A percentile compares a stretch with the other conserved stretches of the same genome.
Evolutionary conservation across 2,113 vertebrate genomes (phyloP).

Genomic region (Malurus alboscapulatus): DNA sequence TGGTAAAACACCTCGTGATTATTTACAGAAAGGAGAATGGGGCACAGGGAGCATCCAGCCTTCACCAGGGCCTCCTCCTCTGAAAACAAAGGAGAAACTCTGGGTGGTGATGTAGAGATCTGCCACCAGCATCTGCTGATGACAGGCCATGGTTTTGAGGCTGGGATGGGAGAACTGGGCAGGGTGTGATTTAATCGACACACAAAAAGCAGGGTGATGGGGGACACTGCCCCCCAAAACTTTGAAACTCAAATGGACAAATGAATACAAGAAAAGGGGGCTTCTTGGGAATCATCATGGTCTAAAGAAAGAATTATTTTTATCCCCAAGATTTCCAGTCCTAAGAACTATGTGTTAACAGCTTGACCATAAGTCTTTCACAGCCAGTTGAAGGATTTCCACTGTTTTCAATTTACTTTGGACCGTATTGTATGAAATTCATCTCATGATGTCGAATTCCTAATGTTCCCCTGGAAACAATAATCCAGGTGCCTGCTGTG

Average conservation of each 20-base stretch:
- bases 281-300: background rate
- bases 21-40: background rate
- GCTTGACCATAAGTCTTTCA: background rate
- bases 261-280: background rate
- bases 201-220: fast-evolving
- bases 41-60: background rate
- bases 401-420: constrained; percentile 10
- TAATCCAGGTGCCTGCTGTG: background rate
- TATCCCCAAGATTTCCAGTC: background rate
- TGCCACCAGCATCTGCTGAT: background rate
- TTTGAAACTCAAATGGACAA: background rate
- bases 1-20: background rate
- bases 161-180: background rate
- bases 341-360: background rate
- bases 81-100: background rate
- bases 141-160: background rate
- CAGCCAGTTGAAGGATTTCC: background rate
- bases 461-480: background rate
- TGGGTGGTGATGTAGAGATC: background rate
- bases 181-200: background rate
- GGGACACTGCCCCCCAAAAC: background rate
- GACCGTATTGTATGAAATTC: background rate
- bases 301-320: background rate
- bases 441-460: background rate
- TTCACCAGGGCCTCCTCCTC: background rate